Conservation (phyloP, 2,888 invertebrate genomes). For the Caenorhabditis sp. region DNA sequence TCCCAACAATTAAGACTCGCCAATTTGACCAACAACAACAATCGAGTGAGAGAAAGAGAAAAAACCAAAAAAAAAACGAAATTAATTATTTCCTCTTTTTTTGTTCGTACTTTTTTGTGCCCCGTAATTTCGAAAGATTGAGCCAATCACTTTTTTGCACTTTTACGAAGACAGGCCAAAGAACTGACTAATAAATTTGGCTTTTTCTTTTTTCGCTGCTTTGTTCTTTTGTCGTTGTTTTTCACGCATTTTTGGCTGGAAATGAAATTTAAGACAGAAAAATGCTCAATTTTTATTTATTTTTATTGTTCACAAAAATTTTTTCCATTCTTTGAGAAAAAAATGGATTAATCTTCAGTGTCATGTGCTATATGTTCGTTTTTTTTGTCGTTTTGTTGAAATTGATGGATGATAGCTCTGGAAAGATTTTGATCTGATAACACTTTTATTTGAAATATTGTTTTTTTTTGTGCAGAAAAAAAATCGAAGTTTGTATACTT, state of each 20-base stretch:
- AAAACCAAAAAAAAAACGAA: not conserved
- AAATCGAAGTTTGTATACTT: not conserved
- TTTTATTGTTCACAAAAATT: not conserved
- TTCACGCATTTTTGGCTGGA: not conserved
- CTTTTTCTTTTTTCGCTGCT: not conserved
- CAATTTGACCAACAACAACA: too few relatives aligned
- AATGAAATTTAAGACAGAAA: too few relatives aligned
- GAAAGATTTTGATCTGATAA: not conserved
- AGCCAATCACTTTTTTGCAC: not conserved
- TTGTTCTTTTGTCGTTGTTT: not conserved
- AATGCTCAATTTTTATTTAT: too few relatives aligned
- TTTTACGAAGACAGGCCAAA: not conserved
- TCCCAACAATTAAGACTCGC: too few relatives aligned
- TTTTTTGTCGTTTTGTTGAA: too few relatives aligned
- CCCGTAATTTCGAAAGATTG: not conserved
- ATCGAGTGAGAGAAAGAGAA: too few relatives aligned
- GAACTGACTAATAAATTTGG: not conserved
- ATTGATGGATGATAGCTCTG: not conserved
- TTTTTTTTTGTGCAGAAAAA: too few relatives aligned
- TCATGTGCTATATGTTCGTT: too few relatives aligned
- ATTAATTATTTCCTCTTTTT: not conserved
- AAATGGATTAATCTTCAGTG: not conserved
- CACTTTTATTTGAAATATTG: too few relatives aligned
- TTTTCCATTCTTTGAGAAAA: not conserved
- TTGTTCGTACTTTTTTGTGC: not conserved